Conservation (phyloP, 1,140 invertebrate species). For the Drosophila sucinea region DNA sequence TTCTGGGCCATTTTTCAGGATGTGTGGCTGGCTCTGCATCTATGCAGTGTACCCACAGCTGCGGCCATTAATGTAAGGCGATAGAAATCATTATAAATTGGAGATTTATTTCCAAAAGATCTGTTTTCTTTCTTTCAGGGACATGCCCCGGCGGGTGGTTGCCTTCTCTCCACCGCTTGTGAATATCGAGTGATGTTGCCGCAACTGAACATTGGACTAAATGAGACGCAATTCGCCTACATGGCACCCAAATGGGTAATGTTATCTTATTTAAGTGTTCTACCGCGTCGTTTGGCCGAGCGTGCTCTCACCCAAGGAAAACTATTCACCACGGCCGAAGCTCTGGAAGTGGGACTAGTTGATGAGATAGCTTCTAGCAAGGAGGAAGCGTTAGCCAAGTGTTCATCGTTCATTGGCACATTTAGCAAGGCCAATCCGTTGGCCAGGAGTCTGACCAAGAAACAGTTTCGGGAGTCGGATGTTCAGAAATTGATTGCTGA, state of each 20-base stretch:
- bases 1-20: constrained; percentile 93
- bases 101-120: neutral
- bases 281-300: constrained; percentile 86
- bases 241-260: constrained; percentile 90
- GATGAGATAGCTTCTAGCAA: constrained; percentile 90
- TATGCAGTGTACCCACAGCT: constrained; percentile 87
- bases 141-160: constrained; percentile 93
- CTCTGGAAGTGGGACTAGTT: constrained; percentile 88
- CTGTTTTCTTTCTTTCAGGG: constrained; percentile 84
- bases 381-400: constrained; percentile 87
- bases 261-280: constrained; percentile 83
- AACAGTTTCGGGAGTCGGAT: constrained; percentile 84
- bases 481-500: constrained; percentile 85
- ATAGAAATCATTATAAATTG: neutral
- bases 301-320: constrained; percentile 88
- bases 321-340: constrained; percentile 90
- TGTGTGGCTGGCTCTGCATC: constrained; percentile 91
- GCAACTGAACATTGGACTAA: constrained; percentile 91
- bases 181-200: constrained; percentile 93
- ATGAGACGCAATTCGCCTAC: constrained; percentile 89
- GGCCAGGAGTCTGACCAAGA: constrained; percentile 87
- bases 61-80: constrained; percentile 91
- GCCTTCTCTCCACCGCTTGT: constrained; percentile 90
- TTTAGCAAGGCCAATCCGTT: constrained; percentile 86
- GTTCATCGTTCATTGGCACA: constrained; percentile 86